These are phyloP conservation scores for Hypotaenidia philippensis DNA, from an alignment of 2,797 vertebrate genomes.

Conservation along the genomic window DNA sequence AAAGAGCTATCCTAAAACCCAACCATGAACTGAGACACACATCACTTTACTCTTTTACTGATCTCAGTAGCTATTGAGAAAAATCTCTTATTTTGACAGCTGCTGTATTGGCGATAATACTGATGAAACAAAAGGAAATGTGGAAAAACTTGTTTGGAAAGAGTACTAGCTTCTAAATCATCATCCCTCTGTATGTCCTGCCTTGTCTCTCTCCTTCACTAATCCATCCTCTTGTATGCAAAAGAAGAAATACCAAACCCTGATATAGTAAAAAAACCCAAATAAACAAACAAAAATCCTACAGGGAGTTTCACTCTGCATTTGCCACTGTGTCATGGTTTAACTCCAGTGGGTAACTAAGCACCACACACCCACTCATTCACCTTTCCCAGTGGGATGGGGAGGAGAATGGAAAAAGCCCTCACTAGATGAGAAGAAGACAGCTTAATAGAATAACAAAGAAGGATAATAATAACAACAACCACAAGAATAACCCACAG, in stretches of 20 bases:
- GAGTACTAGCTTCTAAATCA: not conserved
- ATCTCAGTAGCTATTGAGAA: not conserved
- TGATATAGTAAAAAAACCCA: not conserved
- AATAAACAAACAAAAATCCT: not conserved
- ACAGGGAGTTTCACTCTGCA: fast-evolving
- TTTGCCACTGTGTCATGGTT: not conserved
- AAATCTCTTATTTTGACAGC: not conserved
- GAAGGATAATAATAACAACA: too few species aligned
- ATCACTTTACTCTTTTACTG: not conserved
- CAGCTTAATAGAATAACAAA: too few species aligned
- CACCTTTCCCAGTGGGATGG: too few species aligned
- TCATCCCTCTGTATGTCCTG: fast-evolving
- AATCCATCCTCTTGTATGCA: not conserved
- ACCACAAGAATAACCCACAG: too few species aligned
- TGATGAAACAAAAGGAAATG: not conserved
- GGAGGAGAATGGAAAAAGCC: too few species aligned
- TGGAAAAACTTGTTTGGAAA: not conserved
- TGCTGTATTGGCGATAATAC: not conserved
- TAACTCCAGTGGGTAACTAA: too few species aligned
- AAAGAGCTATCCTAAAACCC: not conserved
- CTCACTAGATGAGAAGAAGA: too few species aligned
- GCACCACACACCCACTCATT: too few species aligned
- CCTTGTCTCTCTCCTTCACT: not conserved
- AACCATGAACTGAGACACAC: not conserved
- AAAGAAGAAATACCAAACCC: not conserved